Evolutionary conservation across 2,888 invertebrate species (phyloP).

Genomic region (Nomada flava): DNA sequence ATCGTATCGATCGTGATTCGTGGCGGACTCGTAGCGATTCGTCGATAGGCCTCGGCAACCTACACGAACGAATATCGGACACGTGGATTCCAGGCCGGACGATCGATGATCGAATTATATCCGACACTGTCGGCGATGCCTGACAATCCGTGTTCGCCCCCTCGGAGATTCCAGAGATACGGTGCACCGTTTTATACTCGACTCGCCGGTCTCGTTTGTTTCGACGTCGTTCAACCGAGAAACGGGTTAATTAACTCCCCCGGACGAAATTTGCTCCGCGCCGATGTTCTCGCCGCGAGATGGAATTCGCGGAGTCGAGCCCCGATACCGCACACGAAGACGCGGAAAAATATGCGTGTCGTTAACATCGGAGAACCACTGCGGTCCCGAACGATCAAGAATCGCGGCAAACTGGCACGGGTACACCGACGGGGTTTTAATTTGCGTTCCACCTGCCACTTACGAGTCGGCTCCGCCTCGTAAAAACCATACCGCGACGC

Average conservation of each 20-base stretch:
- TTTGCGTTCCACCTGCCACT: constrained; percentile 63
- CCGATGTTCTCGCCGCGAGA: constrained; percentile 14
- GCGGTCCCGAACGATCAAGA: background rate
- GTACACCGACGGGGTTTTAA: constrained; percentile 49
- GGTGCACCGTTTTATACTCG: constrained; percentile 38
- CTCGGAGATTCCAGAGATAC: constrained; percentile 56
- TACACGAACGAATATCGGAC: constrained; percentile 34
- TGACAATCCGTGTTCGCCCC: constrained; percentile 66
- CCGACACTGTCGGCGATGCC: constrained; percentile 67
- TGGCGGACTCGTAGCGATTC: constrained; percentile 51
- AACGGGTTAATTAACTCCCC: constrained; percentile 61
- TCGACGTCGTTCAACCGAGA: constrained; percentile 1
- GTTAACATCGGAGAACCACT: constrained; percentile 20
- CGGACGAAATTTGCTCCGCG: constrained; percentile 21
- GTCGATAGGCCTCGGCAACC: constrained; percentile 40
- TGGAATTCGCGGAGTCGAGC: constrained; percentile 39
- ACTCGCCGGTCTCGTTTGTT: background rate
- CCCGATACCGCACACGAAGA: constrained; percentile 30
- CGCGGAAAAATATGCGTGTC: background rate
- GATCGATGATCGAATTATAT: constrained; percentile 73
- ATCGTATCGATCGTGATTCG: constrained; percentile 57
- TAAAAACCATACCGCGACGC: constrained; percentile 63
- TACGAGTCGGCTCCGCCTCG: constrained; percentile 53
- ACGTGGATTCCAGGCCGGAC: constrained; percentile 63
- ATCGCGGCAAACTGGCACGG: background rate